These are phyloP conservation scores for Salticus scenicus DNA, from an alignment of 2,888 invertebrate species.

Conservation along the genomic window DNA sequence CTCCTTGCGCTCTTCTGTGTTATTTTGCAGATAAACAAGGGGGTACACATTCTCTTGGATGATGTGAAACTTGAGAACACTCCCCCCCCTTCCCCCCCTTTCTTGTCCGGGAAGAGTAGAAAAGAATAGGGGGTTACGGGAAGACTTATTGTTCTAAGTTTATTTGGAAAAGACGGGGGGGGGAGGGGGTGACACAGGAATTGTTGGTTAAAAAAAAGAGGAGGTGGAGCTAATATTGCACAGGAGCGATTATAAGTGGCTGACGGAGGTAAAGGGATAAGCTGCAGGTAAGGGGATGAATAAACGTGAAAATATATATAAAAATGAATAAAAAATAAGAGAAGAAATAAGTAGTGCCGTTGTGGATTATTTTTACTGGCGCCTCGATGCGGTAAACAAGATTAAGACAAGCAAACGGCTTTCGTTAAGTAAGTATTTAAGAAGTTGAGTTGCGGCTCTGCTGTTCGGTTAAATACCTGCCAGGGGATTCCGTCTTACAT, in stretches of 20 bases:
- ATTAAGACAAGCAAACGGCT: conserved; percentile 59
- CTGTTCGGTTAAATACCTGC: conserved; percentile 61
- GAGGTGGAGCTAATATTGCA: conserved; percentile 50
- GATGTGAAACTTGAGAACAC: too few species aligned
- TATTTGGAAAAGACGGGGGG: conserved; percentile 18
- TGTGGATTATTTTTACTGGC: conserved; percentile 65
- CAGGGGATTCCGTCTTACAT: conserved; percentile 2
- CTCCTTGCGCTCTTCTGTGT: conserved; percentile 18
- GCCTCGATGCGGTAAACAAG: conserved; percentile 64
- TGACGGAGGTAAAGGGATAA: conserved; percentile 25
- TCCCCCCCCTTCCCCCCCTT: too few species aligned
- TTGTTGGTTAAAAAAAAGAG: conserved; percentile 23
- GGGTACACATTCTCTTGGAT: too few species aligned
- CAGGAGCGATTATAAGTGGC: conserved; percentile 66
- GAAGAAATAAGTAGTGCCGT: not conserved
- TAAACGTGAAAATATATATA: not conserved
- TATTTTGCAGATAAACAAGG: not conserved
- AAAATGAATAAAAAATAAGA: not conserved
- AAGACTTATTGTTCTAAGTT: not conserved
- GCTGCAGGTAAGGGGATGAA: conserved; percentile 40
- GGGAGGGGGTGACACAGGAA: conserved; percentile 8
- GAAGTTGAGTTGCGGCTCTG: conserved; percentile 59
- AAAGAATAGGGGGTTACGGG: too few species aligned
- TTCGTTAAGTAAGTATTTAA: conserved; percentile 57
- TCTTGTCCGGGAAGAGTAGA: too few species aligned